phyloP scores from a whole-genome alignment of 2,113 vertebrate species.

The Bombycilla garrulus region DNA sequence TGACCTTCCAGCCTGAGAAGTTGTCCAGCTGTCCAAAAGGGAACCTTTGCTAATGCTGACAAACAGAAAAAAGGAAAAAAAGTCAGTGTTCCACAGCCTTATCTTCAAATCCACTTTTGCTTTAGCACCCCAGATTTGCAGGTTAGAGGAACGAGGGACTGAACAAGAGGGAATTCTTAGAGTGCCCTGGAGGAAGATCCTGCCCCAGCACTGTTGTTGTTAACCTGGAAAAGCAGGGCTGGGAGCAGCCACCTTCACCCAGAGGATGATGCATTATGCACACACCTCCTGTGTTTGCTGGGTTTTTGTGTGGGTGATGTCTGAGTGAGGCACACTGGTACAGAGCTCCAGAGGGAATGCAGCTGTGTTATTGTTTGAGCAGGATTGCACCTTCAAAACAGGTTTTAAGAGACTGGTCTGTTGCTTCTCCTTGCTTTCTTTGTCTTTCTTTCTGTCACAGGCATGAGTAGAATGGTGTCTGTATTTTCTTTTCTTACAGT shows the following conservation, averaged over 20 bases:
- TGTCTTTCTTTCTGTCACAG: not conserved
- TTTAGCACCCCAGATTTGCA: not conserved
- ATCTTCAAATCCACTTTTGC: not conserved
- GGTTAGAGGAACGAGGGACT: not conserved
- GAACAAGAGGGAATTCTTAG: not conserved
- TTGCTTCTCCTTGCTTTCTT: not conserved
- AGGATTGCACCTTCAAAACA: not conserved
- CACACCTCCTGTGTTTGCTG: not conserved
- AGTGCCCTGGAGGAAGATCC: not conserved
- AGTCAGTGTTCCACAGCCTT: not conserved
- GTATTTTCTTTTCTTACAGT: not conserved
- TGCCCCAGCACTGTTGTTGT: rapidly evolving
- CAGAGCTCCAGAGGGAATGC: rapidly evolving
- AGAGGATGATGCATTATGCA: not conserved
- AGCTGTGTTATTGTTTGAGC: not conserved
- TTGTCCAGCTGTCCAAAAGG: not conserved
- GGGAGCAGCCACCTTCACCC: not conserved
- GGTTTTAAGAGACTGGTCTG: not conserved
- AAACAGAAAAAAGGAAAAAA: not conserved
- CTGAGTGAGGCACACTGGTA: not conserved
- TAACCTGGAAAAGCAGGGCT: not conserved
- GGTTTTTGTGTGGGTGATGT: not conserved
- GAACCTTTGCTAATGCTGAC: not conserved
- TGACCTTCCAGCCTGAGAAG: not conserved
- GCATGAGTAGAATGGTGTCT: not conserved